Percentiles rank a stretch among this genome's conserved stretches.
Conservation (phyloP, 2,797 vertebrate species). For the Cygnus olor region DNA sequence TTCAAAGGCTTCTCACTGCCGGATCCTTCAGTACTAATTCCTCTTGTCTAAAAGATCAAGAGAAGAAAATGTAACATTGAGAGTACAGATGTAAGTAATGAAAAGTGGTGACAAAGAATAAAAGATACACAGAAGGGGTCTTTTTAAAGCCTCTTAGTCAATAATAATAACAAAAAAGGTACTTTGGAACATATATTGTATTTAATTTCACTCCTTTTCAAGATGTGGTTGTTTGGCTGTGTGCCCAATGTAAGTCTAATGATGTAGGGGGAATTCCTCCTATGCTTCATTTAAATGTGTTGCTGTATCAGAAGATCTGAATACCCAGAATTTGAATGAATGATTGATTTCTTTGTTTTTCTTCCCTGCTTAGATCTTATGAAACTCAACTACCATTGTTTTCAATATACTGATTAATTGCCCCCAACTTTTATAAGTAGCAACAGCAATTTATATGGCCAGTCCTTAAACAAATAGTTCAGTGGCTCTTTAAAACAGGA, state of each 20-base stretch:
- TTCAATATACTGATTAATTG: background rate
- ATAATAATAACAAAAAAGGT: background rate
- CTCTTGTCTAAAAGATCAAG: background rate
- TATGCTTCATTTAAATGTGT: background rate
- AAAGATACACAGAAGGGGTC: background rate
- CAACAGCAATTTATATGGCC: background rate
- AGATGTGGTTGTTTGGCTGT: background rate
- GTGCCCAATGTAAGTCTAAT: background rate
- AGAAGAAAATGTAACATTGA: background rate
- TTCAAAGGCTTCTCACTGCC: background rate
- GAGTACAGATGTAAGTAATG: background rate
- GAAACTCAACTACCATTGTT: background rate
- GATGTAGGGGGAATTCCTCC: background rate
- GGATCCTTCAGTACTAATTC: background rate
- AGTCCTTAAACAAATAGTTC: background rate
- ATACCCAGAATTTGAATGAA: background rate
- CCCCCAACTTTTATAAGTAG: background rate
- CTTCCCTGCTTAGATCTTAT: background rate
- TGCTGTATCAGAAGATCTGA: background rate
- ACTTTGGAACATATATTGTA: background rate
- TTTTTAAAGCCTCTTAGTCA: background rate
- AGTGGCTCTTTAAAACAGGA: background rate
- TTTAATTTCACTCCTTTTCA: background rate
- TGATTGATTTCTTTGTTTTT: background rate
- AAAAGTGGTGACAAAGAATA: background rate